phyloP scores from a whole-genome alignment of 2,888 invertebrate species.

The Julus scanicus region DNA sequence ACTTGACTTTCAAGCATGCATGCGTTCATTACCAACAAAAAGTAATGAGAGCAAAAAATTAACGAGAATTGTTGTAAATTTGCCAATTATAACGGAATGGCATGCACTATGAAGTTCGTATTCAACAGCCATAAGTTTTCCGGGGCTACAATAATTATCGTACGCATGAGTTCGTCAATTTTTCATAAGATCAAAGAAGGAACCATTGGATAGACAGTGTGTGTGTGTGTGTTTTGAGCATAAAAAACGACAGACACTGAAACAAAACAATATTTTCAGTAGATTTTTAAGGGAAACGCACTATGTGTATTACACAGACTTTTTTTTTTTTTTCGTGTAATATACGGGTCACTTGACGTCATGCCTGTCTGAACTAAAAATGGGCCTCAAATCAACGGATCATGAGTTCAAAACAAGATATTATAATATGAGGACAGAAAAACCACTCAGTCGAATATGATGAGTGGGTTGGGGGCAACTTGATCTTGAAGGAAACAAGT shows the following conservation, averaged over 20 bases:
- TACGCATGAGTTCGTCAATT: not conserved
- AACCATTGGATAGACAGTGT: not conserved
- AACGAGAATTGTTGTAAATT: conserved; percentile 37
- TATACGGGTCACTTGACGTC: conserved; percentile 8
- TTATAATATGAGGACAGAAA: conserved; percentile 6
- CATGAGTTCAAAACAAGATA: conserved; percentile 42
- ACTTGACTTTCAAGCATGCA: conserved; percentile 30
- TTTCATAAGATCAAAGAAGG: conserved; percentile 19
- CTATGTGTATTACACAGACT: not conserved
- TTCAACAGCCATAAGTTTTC: conserved; percentile 32
- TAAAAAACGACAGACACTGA: not conserved
- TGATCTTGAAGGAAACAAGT: conserved; percentile 42
- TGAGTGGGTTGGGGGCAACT: conserved; percentile 30
- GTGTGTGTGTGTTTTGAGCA: not conserved
- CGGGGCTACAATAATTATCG: conserved; percentile 34
- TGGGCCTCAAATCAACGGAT: conserved; percentile 16
- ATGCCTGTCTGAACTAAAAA: conserved; percentile 22
- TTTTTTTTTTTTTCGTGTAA: not conserved
- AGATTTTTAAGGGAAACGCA: not conserved
- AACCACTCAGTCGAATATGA: conserved; percentile 36
- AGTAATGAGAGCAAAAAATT: conserved; percentile 19
- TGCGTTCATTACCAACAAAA: not conserved
- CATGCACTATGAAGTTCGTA: conserved; percentile 24
- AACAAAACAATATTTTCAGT: conserved; percentile 8
- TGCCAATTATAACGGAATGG: conserved; percentile 39